Evolutionary conservation across 2,888 invertebrate species (phyloP), one percentile per base, ranked within the genome.

Genomic region (Thyatira batis): DNA sequence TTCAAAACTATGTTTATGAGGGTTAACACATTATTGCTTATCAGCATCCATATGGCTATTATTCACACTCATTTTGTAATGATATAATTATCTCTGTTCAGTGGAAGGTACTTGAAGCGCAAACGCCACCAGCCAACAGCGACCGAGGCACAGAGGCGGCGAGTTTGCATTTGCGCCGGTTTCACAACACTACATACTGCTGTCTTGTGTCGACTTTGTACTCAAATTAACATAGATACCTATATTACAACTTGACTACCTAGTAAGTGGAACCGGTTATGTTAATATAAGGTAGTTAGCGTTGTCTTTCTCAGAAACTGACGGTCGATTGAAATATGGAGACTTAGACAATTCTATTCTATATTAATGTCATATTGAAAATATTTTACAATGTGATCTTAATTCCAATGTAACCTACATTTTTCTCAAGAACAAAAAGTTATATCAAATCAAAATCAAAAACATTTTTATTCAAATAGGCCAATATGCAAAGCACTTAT

Each of bases 61-160:
- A n/a, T n/a, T n/a, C n/a, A n/a, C n/a, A n/a, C n/a, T n/a, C n/a
- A n/a, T n/a, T n/a, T n/a, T n/a, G n/a, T 11, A 33, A 1, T n/a
- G 8, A 1, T 8, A 8, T 39, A 17, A 6, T 39, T 39, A 8
- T 39, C 8, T 39, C 17, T 0, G 4, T n/a, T 5, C 65, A 75
- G 74, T 66, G 70, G 49, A 65, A 67, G 67, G 63, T 67, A 66
- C 57, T 61, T 65, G 60, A 63, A 65, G 60, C 58, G 58, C 61
- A 49, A 56, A 48, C 49, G 54, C 23, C 27, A 43, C 39, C 27
- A 20, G 27, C n/a, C 43, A 43, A 44, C 51, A 52, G 48, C 39
- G 54, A 51, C 52, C 56, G 13, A 50, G n/a, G 20, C 23, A 23
- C 17, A 8, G 21, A 28, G 11, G 17, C 44, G 44, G 11, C n/a